Evolutionary conservation across 2,113 vertebrate genomes (phyloP), one percentile per base, ranked within the genome.

Genomic region (Crotalus helleri): DNA sequence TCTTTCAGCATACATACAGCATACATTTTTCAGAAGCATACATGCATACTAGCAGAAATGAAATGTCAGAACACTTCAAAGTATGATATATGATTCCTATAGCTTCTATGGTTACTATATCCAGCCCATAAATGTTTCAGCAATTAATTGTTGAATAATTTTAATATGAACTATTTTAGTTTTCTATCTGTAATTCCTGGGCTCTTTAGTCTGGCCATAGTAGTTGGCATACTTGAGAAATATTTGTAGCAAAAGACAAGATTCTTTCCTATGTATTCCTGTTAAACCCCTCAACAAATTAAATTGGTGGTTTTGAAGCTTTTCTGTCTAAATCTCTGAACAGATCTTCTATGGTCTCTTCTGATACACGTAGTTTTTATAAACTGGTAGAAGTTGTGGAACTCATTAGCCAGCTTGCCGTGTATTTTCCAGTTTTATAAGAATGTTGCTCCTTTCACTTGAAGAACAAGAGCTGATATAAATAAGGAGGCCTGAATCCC

Each of bases 341-440:
- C 97, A 98, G 97, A 97, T 96, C 94, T 94, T 94, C 97, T 97
- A 96, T 95, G 97, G 96, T 97, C 97, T 96, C 97, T 98, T 97
- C 96, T 98, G 92, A 95, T 96, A 97, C 94, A 97, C 96, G 97
- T 97, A 97, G 97, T 97, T 97, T 98, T 98, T 98, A 98, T 98
- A 98, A 98, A 97, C 97, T 97, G 97, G 97, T 95, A 97, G 97
- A 97, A 97, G 96, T 97, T 97, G 96, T 97, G 97, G 97, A 97
- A 97, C 97, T 97, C 97, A 97, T 97, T 96, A 97, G 96, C 96
- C 93, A 19, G 93, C 91, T 96, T 97, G 97, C 98, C 98, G 98
- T 98, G 97, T 97, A 97, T 97, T 98, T 95, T 95, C 96, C 94
- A 93, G 96, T 97, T 98, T 98, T 98, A 98, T 98, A 98, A 96